Evolutionary conservation across 2,797 vertebrate species (phyloP), one percentile per base, ranked within the genome.

Genomic region (Acrossocheilus wenchowensis): DNA sequence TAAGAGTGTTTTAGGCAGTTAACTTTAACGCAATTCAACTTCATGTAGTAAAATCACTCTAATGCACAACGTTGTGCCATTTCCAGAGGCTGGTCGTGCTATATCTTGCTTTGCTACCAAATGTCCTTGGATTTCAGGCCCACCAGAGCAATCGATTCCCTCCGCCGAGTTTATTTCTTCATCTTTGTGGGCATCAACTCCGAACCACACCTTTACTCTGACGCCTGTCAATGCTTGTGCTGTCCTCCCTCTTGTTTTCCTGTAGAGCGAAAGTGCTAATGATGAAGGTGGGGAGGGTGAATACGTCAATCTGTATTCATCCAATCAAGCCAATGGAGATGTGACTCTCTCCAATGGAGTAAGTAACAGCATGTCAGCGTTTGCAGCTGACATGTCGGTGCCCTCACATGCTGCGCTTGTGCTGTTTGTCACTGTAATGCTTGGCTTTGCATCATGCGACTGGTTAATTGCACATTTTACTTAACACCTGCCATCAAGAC

Each of bases 281-380:
- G 95, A 95, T 91, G 96, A 96, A 85, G 86, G 83, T 81, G 87
- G 96, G 87, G 96, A 96, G 95, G 96, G 95, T 92, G 96, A 97
- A 92, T 96, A 96, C 34, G 95, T 96, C 95, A 95, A 91, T 95
- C 94, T 97, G 89, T 96, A 94, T 89, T 95, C 95, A 92, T 96
- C 96, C 91, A 94, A 95, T 92, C 96, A 95, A 93, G 95, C 95
- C 95, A 94, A 93, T 89, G 92, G 94, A 94, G 95, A 95, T 91
- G 92, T 93, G 92, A 93, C 93, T 90, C 90, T 77, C 92, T 90
- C 94, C 91, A 94, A 92, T 93, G 95, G 96, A 94, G 96, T 96
- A 96, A 97, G 96, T 97, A 96, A 94, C 89, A 90, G 92, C 60
- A 41, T 57, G 84, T 81, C 26, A 12, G 41, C 30, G 43, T 36